Percentiles rank a stretch among this genome's conserved stretches.
Evolutionary conservation across 2,888 invertebrate species (phyloP).

Genomic region (Cerceris rybyensis): DNA sequence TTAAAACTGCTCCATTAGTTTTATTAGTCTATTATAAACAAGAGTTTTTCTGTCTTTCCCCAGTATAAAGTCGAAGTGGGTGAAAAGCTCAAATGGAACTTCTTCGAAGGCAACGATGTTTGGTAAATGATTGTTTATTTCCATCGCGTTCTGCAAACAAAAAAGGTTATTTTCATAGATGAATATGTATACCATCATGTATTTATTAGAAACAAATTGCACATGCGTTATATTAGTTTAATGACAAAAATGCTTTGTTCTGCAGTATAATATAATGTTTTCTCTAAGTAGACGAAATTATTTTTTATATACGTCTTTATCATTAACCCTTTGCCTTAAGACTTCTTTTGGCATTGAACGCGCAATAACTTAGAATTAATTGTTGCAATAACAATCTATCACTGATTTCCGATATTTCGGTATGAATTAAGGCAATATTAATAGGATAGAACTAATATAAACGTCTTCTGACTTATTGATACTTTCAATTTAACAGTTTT

Average conservation of each 20-base stretch:
- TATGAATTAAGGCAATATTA: too few species aligned
- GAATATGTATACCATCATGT: not conserved
- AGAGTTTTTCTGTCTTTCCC: not conserved
- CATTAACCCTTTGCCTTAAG: too few species aligned
- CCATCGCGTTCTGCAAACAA: not conserved
- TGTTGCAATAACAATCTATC: too few species aligned
- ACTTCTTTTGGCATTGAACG: too few species aligned
- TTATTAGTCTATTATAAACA: not conserved
- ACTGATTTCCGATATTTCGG: too few species aligned
- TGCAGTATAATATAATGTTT: too few species aligned
- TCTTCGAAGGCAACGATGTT: not conserved
- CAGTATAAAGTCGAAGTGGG: not conserved
- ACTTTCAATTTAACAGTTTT: too few species aligned
- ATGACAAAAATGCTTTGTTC: not conserved
- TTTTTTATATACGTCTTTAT: too few species aligned
- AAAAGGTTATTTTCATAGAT: not conserved
- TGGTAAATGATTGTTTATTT: not conserved
- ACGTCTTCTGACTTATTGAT: too few species aligned
- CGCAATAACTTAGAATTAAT: too few species aligned
- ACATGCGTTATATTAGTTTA: not conserved
- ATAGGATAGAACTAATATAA: too few species aligned
- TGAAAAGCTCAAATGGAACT: not conserved
- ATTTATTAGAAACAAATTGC: not conserved
- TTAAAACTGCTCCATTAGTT: not conserved
- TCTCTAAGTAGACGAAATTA: too few species aligned